Evolutionary conservation across 92 coral and sea anemone species (phyloP).

Genomic region (Muricea muricata): DNA sequence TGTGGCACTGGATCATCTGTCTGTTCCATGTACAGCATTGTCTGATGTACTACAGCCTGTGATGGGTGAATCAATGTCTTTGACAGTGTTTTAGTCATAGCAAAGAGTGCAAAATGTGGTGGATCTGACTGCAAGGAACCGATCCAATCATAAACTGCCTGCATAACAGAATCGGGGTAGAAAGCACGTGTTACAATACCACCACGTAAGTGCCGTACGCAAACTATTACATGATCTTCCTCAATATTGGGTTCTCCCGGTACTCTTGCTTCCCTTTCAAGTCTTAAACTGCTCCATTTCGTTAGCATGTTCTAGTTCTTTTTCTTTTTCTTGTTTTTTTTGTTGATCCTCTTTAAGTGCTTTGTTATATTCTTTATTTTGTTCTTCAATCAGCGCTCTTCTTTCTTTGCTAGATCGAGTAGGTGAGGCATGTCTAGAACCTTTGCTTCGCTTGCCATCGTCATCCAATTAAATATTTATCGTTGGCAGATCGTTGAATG

Average conservation of each 20-base stretch:
- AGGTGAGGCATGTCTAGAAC: background rate
- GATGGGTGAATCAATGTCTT: constrained; percentile 29
- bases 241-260: background rate
- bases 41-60: background rate
- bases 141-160: constrained; percentile 23
- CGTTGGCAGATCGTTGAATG: background rate
- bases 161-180: background rate
- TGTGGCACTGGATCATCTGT: constrained; percentile 35
- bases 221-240: constrained; percentile 6
- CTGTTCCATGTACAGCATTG: constrained; percentile 39
- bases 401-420: background rate
- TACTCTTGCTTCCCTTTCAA: constrained; percentile 7
- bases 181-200: constrained; percentile 22
- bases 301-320: background rate
- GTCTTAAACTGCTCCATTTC: constrained; percentile 13
- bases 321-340: background rate
- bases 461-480: background rate
- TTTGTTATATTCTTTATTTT: constrained; percentile 13
- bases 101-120: constrained; percentile 37
- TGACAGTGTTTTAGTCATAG: constrained; percentile 20
- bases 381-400: constrained; percentile 1
- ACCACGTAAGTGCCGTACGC: constrained; percentile 10
- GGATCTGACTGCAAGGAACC: constrained; percentile 33
- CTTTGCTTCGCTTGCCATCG: background rate
- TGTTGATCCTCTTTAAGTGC: constrained; percentile 20